Evolutionary conservation across 1,140 invertebrate species (phyloP).

Genomic region (Drosophila ananassae): DNA sequence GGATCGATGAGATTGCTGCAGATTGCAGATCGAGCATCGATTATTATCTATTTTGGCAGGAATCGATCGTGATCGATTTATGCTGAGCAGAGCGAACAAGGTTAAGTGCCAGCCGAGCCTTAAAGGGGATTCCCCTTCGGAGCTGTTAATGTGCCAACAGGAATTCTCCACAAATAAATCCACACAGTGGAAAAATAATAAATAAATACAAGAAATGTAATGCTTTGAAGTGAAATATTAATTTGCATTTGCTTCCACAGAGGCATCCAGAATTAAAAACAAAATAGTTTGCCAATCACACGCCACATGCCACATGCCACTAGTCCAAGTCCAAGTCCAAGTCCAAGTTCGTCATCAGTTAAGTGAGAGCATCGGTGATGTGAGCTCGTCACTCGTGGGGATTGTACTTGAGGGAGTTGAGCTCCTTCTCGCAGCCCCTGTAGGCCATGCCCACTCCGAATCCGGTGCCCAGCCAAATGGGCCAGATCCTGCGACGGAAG

Average conservation of each 20-base stretch:
- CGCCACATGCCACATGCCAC: background rate
- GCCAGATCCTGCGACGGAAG: constrained; percentile 88
- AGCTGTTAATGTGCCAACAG: constrained; percentile 60
- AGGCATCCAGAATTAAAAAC: background rate
- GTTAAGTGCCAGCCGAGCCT: constrained; percentile 46
- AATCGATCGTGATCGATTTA: constrained; percentile 74
- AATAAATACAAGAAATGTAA: too few species aligned
- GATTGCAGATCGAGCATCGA: constrained; percentile 41
- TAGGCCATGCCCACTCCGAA: constrained; percentile 91
- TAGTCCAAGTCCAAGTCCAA: background rate
- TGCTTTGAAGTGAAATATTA: background rate
- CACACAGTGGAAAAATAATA: too few species aligned
- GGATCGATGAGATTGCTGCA: constrained; percentile 43
- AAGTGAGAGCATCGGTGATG: background rate
- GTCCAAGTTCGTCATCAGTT: background rate
- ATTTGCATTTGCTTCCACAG: background rate
- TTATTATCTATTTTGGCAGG: constrained; percentile 72
- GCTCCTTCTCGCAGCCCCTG: constrained; percentile 89
- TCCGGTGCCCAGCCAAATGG: constrained; percentile 88
- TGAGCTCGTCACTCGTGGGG: constrained; percentile 1
- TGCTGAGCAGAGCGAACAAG: constrained; percentile 16
- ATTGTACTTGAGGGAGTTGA: constrained; percentile 83
- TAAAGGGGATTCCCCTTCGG: constrained; percentile 10
- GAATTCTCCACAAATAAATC: background rate
- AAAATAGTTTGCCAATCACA: background rate